Evolutionary conservation across 2,888 invertebrate species (phyloP).

Genomic region (Cerastis leucographa): DNA sequence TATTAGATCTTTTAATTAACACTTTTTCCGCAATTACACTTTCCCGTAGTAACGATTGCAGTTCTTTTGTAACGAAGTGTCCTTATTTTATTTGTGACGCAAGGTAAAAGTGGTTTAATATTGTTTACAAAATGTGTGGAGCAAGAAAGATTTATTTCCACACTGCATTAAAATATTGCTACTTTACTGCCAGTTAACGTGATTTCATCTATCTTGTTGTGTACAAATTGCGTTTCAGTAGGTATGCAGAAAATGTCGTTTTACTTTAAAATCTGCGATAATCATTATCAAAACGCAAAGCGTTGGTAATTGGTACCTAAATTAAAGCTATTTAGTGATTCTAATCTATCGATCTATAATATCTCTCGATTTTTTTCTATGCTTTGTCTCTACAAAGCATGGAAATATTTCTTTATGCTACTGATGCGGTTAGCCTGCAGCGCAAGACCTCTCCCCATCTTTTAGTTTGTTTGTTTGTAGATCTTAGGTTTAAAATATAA

Average conservation of each 20-base stretch:
- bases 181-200: constrained; percentile 18
- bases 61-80: constrained; percentile 46
- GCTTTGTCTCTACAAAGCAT: constrained; percentile 16
- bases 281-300: constrained; percentile 1
- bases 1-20: constrained; percentile 27
- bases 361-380: neutral
- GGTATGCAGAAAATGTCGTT: constrained; percentile 9
- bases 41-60: constrained; percentile 24
- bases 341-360: constrained; percentile 12
- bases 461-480: neutral
- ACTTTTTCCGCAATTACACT: constrained; percentile 27
- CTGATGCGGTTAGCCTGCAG: neutral
- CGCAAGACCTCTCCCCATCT: neutral
- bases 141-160: constrained; percentile 49
- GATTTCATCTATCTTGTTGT: constrained; percentile 13
- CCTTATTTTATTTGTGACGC: constrained; percentile 55
- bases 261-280: constrained; percentile 20
- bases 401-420: too few relatives aligned
- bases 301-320: too few relatives aligned
- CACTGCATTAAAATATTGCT: constrained; percentile 42
- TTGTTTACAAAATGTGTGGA: constrained; percentile 58
- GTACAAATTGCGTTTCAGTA: constrained; percentile 11
- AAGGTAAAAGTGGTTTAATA: constrained; percentile 48
- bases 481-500: neutral
- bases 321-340: constrained; percentile 1